Evolutionary conservation across 1,140 invertebrate species (phyloP).

Genomic region (Procambarus clarkii): DNA sequence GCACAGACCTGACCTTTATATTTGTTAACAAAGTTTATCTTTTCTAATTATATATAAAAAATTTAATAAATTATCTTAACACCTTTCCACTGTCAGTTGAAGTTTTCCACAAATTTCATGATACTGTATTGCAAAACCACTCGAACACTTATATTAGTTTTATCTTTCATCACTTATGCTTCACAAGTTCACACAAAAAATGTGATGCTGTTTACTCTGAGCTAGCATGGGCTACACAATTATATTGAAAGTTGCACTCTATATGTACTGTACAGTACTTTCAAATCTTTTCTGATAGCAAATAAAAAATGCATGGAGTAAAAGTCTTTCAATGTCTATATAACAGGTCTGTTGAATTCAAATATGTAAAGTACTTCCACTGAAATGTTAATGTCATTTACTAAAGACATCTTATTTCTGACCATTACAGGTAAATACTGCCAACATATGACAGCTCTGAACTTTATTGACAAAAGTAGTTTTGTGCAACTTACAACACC

Average conservation of each 20-base stretch:
- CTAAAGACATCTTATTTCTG: not conserved
- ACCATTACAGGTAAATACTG: slow-evolving; percentile 88
- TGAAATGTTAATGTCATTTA: not conserved
- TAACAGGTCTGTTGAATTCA: not conserved
- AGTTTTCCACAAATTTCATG: not conserved
- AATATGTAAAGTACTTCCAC: not conserved
- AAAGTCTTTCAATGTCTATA: not conserved
- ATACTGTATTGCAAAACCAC: too few species aligned
- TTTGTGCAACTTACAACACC: slow-evolving; percentile 94
- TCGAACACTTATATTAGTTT: not conserved
- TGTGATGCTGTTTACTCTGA: not conserved
- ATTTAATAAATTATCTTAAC: not conserved
- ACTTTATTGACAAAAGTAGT: slow-evolving; percentile 93
- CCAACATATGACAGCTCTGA: slow-evolving; percentile 95
- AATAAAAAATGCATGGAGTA: not conserved
- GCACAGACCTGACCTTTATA: not conserved
- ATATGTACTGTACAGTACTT: not conserved
- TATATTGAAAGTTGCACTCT: not conserved
- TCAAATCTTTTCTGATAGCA: not conserved
- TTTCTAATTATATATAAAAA: not conserved
- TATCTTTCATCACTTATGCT: not conserved
- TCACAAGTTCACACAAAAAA: not conserved
- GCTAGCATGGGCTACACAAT: not conserved
- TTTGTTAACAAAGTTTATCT: not conserved
- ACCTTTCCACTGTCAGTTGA: not conserved